Conservation (phyloP, 64 coral and sea anemone genomes). For the Pachyseris speciosa region DNA sequence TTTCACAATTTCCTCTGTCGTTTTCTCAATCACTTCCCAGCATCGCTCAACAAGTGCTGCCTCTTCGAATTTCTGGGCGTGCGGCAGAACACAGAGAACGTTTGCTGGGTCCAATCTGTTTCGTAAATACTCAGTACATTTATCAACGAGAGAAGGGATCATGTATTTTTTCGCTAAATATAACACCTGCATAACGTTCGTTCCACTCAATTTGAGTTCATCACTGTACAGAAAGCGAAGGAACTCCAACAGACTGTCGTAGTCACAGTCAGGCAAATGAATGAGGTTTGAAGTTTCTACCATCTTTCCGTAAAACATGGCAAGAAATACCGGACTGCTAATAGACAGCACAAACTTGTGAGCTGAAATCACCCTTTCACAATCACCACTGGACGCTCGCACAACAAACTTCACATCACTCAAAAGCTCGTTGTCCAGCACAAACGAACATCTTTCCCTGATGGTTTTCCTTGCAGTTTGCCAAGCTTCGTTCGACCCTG, state of each 20-base stretch:
- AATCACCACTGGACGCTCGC: background rate
- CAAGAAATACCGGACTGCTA: slow-evolving; percentile 62
- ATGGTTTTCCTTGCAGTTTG: slow-evolving; percentile 25
- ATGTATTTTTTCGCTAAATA: slow-evolving; percentile 54
- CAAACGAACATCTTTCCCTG: slow-evolving; percentile 41
- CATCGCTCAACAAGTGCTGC: background rate
- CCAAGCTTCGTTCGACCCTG: background rate
- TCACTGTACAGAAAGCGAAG: slow-evolving; percentile 28
- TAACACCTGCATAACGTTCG: slow-evolving; percentile 7
- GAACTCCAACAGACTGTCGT: slow-evolving; percentile 19
- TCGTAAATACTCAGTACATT: slow-evolving; percentile 4
- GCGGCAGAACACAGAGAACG: slow-evolving; percentile 1
- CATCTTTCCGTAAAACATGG: slow-evolving; percentile 59
- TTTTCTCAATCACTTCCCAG: slow-evolving; percentile 22
- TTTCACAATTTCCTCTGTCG: background rate
- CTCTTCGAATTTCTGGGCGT: slow-evolving; percentile 3
- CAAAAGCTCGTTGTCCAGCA: slow-evolving; percentile 50
- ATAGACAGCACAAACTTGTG: slow-evolving; percentile 64
- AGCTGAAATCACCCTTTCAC: slow-evolving; percentile 6
- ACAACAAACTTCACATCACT: slow-evolving; percentile 49
- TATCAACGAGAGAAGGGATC: slow-evolving; percentile 6
- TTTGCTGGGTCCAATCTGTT: slow-evolving; percentile 2
- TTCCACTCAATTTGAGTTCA: slow-evolving; percentile 2
- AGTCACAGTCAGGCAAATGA: slow-evolving; percentile 15
- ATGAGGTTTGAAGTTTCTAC: background rate